Percentiles rank a stretch among this genome's conserved stretches.
These are phyloP conservation scores for Pseudopipra pipra DNA, from an alignment of 2,113 vertebrate species.

Conservation along the genomic window DNA sequence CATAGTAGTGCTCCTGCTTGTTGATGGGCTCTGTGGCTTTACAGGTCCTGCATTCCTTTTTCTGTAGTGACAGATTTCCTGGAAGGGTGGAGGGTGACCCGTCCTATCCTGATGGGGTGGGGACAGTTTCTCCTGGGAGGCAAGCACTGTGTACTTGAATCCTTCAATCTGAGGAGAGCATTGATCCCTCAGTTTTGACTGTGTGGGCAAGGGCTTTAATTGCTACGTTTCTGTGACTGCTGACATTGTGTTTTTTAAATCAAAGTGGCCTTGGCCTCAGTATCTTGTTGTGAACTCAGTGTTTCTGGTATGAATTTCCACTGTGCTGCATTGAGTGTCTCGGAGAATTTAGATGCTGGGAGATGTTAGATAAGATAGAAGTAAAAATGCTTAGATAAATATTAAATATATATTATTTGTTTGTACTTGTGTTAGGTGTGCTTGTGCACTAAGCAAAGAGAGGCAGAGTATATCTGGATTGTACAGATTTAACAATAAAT, in stretches of 20 bases:
- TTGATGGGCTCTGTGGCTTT: background rate
- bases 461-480: background rate
- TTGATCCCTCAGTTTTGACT: background rate
- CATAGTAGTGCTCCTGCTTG: background rate
- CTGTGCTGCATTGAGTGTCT: background rate
- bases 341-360: background rate
- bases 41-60: background rate
- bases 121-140: background rate
- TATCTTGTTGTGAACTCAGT: background rate
- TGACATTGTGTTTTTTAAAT: slow-evolving; percentile 8
- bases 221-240: background rate
- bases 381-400: background rate
- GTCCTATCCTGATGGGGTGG: background rate
- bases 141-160: background rate
- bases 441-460: background rate
- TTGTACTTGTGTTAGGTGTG: background rate
- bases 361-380: background rate
- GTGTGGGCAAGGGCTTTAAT: background rate
- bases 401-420: background rate
- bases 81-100: background rate
- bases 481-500: background rate
- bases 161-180: background rate
- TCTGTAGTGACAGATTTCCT: background rate
- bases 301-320: background rate
- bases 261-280: slow-evolving; percentile 14